Evolutionary conservation across 2,797 vertebrate species (phyloP).

Genomic region (Huso huso): DNA sequence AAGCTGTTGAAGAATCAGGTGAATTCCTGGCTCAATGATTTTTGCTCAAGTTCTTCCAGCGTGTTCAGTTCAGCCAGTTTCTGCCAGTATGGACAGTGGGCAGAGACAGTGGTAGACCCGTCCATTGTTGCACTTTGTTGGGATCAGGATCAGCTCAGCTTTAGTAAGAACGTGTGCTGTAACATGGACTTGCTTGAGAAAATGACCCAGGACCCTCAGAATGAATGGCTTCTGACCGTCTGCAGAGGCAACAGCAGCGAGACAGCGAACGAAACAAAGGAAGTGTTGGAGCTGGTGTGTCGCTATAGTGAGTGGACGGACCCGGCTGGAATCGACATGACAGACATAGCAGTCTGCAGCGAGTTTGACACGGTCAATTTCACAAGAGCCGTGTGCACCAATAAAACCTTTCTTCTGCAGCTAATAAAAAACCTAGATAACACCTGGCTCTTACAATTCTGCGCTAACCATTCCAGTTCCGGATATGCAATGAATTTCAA

Average conservation of each 20-base stretch:
- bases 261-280: slow-evolving; percentile 22
- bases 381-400: slow-evolving; percentile 51
- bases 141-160: slow-evolving; percentile 47
- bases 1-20: slow-evolving; percentile 33
- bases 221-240: slow-evolving; percentile 50
- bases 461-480: slow-evolving; percentile 40
- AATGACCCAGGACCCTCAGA: slow-evolving; percentile 42
- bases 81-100: slow-evolving; percentile 59
- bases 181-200: slow-evolving; percentile 38
- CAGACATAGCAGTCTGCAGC: slow-evolving; percentile 58
- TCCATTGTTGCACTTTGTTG: slow-evolving; percentile 60
- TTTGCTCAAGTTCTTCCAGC: slow-evolving; percentile 37
- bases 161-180: slow-evolving; percentile 59
- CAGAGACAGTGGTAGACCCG: slow-evolving; percentile 37
- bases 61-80: slow-evolving; percentile 22
- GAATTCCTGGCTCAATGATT: slow-evolving; percentile 43
- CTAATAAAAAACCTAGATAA: slow-evolving; percentile 65
- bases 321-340: slow-evolving; percentile 63
- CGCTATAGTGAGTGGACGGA: slow-evolving; percentile 54
- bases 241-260: slow-evolving; percentile 34
- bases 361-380: slow-evolving; percentile 56
- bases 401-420: slow-evolving; percentile 49
- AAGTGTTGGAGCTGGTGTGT: slow-evolving; percentile 41
- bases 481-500: slow-evolving; percentile 25
- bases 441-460: slow-evolving; percentile 55